phyloP scores from a whole-genome alignment of 2,888 invertebrate genomes.

The Alloscopus bannaensis region DNA sequence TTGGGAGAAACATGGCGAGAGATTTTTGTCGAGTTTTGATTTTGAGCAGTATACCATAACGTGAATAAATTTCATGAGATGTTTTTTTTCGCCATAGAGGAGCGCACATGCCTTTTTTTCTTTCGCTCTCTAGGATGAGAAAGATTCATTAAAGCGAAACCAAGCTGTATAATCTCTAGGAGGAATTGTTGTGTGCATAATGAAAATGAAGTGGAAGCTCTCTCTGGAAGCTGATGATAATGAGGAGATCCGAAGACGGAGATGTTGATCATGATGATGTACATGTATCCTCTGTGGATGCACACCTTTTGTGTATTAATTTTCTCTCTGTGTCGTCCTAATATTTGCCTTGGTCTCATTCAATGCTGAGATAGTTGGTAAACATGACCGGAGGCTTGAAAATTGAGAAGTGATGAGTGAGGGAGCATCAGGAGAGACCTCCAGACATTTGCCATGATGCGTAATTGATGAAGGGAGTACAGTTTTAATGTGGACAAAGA shows the following conservation, averaged over 20 bases:
- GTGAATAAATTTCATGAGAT: too few species aligned
- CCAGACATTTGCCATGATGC: constrained; percentile 63
- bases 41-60: too few species aligned
- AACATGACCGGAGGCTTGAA: constrained; percentile 13
- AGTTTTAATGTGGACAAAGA: constrained; percentile 73
- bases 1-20: too few species aligned
- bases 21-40: too few species aligned
- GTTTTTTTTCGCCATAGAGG: too few species aligned
- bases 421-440: constrained; percentile 55
- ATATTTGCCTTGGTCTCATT: constrained; percentile 17
- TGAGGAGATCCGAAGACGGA: not conserved
- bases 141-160: constrained; percentile 24
- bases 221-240: not conserved
- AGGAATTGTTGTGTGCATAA: not conserved
- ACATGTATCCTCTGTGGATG: too few species aligned
- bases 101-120: too few species aligned
- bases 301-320: too few species aligned
- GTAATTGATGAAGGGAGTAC: constrained; percentile 67
- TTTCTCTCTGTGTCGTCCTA: too few species aligned
- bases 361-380: constrained; percentile 24
- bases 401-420: not conserved
- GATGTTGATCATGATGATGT: too few species aligned
- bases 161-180: constrained; percentile 6
- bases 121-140: too few species aligned
- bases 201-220: not conserved